Evolutionary conservation across 2,888 invertebrate genomes (phyloP).

Genomic region (Drosophila multiciliata): DNA sequence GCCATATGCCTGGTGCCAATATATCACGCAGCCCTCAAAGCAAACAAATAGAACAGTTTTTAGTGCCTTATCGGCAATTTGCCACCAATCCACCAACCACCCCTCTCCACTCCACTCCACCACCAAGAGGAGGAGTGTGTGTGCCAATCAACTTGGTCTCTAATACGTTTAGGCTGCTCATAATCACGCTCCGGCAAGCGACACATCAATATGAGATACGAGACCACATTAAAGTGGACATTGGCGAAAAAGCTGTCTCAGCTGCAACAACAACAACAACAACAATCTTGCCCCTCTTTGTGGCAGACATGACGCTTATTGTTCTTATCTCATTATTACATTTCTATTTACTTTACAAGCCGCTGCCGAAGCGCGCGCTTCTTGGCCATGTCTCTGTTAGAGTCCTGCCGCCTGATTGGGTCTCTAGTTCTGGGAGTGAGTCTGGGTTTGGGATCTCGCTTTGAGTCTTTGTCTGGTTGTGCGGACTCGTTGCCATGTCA

Average conservation of each 20-base stretch:
- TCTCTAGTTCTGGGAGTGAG: neutral
- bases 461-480: neutral
- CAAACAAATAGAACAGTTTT: slow-evolving; percentile 66
- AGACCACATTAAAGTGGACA: slow-evolving; percentile 20
- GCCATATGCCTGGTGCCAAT: slow-evolving; percentile 57
- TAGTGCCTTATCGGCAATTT: slow-evolving; percentile 38
- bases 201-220: slow-evolving; percentile 54
- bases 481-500: slow-evolving; percentile 19
- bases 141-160: slow-evolving; percentile 57
- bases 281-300: slow-evolving; percentile 2
- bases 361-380: neutral
- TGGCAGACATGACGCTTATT: slow-evolving; percentile 57
- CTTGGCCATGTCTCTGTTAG: slow-evolving; percentile 10
- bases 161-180: slow-evolving; percentile 76
- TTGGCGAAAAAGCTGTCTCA: slow-evolving; percentile 15
- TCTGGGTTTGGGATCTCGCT: neutral
- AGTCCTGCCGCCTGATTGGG: neutral
- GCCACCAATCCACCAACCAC: neutral
- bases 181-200: slow-evolving; percentile 71
- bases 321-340: slow-evolving; percentile 78
- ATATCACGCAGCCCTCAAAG: slow-evolving; percentile 44
- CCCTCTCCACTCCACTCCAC: neutral
- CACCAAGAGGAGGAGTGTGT: neutral
- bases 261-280: slow-evolving; percentile 11
- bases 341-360: slow-evolving; percentile 70